A percentile compares a stretch with the other conserved stretches of the same genome.
Conservation (phyloP, 2,797 vertebrate species). For the Schizopygopsis malacanthus region DNA sequence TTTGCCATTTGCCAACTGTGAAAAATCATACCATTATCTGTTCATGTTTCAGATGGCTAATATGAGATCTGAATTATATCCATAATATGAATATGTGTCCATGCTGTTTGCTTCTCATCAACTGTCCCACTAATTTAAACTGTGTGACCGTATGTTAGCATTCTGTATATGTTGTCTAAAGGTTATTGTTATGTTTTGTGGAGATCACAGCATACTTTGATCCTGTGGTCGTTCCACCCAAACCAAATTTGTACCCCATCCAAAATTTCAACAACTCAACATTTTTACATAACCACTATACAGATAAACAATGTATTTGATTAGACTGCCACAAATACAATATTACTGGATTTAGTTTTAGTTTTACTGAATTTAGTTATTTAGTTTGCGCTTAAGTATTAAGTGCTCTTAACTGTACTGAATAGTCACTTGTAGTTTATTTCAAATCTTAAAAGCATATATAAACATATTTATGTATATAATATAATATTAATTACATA, state of each 20-base stretch:
- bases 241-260: slow-evolving; percentile 39
- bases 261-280: slow-evolving; percentile 54
- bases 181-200: slow-evolving; percentile 16
- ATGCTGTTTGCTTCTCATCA: slow-evolving; percentile 58
- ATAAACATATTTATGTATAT: not conserved
- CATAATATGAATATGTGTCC: slow-evolving; percentile 31
- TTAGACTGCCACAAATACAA: not conserved
- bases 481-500: not conserved
- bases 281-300: not conserved
- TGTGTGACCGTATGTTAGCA: slow-evolving; percentile 13
- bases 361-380: too few species aligned
- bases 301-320: not conserved
- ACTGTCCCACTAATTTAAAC: slow-evolving; percentile 12
- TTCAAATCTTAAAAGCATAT: not conserved
- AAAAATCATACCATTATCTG: not conserved
- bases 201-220: slow-evolving; percentile 51
- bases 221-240: slow-evolving; percentile 39
- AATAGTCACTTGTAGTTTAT: not conserved
- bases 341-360: not conserved
- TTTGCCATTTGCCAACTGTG: not conserved
- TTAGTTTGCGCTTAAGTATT: not conserved
- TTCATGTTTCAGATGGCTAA: slow-evolving; percentile 1
- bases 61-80: not conserved
- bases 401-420: not conserved
- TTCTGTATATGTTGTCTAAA: not conserved